Evolutionary conservation across 2,113 vertebrate species (phyloP), one percentile per base, ranked within the genome.

Genomic region (Phrynocephalus versicolor): DNA sequence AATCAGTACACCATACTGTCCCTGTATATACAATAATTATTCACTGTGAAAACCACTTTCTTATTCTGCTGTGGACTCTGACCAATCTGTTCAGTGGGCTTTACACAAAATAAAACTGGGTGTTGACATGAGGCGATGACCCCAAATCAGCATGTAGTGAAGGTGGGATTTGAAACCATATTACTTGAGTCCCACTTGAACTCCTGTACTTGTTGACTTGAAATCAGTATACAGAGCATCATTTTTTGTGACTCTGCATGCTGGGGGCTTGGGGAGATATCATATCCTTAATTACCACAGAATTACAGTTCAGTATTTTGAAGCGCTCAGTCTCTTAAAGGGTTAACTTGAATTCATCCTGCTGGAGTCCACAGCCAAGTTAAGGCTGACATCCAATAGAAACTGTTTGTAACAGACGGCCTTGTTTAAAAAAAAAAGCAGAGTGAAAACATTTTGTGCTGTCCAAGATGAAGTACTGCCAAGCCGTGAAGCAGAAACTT

Each of bases 381-480:
- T 83, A 16, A 14, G 57, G 74, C 39, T 64, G 57, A 71, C 12
- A 33, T 82, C 55, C 27, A 13, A 27, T 70, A 62, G 55, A 57
- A 72, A 83, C 41, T 72, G 74, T 72, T 64, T 65, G 71, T 81
- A 83, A 72, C 55, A 79, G 81, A 83, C 27, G 13, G 51, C 62
- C 23, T 69, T 58, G 55, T 75, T 5, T 6, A 45, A 35, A 60
- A n/a, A 64, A 30, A 60, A n/a, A 3, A 57, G 65, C 57, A 3
- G 2, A 85, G 12, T 82, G 7, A 21, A 81, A 80, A 76, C 1
- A 6, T 45, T 37, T 73, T 83, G 45, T 58, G n/a, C 45, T 25
- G 2, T 83, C 75, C 55, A 90, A 82, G 72, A 90, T 39, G 1
- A 69, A 71, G 14, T 51, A 58, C 21, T 90, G 84, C 78, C 84